Evolutionary conservation across 2,797 vertebrate species (phyloP), one percentile per base, ranked within the genome.

Genomic region (Diceros bicornis): DNA sequence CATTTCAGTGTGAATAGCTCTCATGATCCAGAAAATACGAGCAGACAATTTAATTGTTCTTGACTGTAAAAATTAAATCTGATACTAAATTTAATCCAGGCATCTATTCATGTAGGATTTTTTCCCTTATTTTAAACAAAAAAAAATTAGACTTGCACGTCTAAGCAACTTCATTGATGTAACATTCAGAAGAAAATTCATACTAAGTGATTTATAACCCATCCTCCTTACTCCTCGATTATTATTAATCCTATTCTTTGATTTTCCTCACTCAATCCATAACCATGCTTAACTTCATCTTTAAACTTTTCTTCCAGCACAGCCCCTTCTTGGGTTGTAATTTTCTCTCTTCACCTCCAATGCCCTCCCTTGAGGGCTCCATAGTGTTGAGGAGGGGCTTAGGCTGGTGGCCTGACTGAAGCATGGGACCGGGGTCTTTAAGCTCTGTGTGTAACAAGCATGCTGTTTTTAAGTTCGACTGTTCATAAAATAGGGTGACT

Each of bases 31-130:
- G 96, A 98, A 97, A 97, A 97, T 95, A 94, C 0, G 44, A 97
- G 64, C 69, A 81, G 94, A 97, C 95, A 97, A 66, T 96, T 96
- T 97, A 97, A 97, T 98, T 98, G 95, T 97, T 92, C 95, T 96
- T 95, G 83, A 92, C 81, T 97, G 11, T 94, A 97, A 96, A 97
- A 97, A 97, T 96, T 96, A 97, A 98, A 96, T 97, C 92, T 82
- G 72, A 96, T 96, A 85, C 93, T 97, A 95, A 97, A 95, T 97
- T 98, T 96, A 97, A 90, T 96, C 94, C 75, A 94, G 74, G 87
- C 91, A 95, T 93, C 92, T 93, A 94, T 97, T 97, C 89, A 96
- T 85, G 75, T 87, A 90, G 96, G 96, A 78, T 77, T 96, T 92
- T 55, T 5, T 57, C 81, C 52, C 50, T 62, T 71, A 94, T 86